Percentiles rank a stretch among this genome's conserved stretches.
phyloP scores from a whole-genome alignment of 2,797 vertebrate species.

The Gymnoscopelus braueri region DNA sequence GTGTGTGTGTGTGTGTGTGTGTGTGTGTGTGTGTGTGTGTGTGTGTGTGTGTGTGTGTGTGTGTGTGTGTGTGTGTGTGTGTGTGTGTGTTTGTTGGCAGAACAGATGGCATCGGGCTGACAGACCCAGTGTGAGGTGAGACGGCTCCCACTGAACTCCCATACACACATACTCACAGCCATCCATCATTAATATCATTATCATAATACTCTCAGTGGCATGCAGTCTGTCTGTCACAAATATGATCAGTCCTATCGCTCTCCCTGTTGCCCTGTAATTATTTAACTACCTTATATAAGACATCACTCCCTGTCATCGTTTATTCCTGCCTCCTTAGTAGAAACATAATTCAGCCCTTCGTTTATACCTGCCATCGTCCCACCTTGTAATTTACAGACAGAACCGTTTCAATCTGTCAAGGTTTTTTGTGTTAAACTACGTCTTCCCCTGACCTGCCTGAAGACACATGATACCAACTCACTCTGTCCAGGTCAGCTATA shows the following conservation, averaged over 20 bases:
- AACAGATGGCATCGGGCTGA: conserved; percentile 82
- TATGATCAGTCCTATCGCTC: conserved; percentile 72
- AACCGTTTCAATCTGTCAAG: no score
- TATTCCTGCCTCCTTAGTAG: conserved; percentile 52
- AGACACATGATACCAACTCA: no score
- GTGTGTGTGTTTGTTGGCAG: conserved; percentile 37
- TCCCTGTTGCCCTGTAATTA: conserved; percentile 64
- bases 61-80: conserved; percentile 2
- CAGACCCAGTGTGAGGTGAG: conserved; percentile 77
- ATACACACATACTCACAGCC: conserved; percentile 65
- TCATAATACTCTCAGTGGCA: conserved; percentile 73
- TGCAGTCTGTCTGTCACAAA: conserved; percentile 70
- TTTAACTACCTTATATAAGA: conserved; percentile 63
- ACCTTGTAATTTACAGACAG: neutral
- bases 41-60: no score
- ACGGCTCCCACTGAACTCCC: conserved; percentile 70
- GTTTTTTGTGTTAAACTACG: no score
- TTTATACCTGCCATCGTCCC: conserved; percentile 33
- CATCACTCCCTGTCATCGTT: conserved; percentile 49
- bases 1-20: no score
- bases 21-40: no score
- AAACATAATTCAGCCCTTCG: conserved; percentile 50
- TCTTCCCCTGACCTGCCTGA: no score
- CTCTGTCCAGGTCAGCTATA: no score
- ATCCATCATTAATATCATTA: conserved; percentile 79